Percentiles rank a stretch among this genome's conserved stretches.
Evolutionary conservation across 1,140 invertebrate species (phyloP).

Genomic region (Streblospio benedicti): DNA sequence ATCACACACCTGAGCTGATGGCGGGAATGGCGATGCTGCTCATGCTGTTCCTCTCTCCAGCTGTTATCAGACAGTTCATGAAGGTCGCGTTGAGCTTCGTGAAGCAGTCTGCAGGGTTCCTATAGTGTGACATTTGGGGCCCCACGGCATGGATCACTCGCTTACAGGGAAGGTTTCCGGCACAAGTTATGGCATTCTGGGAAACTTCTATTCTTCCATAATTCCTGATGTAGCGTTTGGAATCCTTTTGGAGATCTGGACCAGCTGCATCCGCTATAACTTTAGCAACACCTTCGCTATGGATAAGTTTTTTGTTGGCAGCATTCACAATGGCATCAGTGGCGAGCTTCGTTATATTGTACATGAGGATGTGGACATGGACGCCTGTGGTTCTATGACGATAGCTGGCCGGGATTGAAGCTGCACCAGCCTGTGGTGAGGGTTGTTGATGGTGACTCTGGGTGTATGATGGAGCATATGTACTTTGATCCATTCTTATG

Average conservation of each 20-base stretch:
- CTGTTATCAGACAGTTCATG: constrained; percentile 26
- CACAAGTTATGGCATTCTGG: background rate
- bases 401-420: too few relatives aligned
- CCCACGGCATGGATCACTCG: constrained; percentile 31
- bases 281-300: constrained; percentile 2
- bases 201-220: background rate
- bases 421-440: too few relatives aligned
- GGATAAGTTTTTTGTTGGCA: constrained; percentile 6
- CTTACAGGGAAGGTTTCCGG: constrained; percentile 25
- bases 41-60: constrained; percentile 22
- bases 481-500: too few relatives aligned
- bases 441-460: too few relatives aligned
- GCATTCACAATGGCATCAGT: constrained; percentile 17
- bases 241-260: background rate
- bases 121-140: too few relatives aligned
- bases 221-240: constrained; percentile 1
- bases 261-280: constrained; percentile 16
- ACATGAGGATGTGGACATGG: too few relatives aligned
- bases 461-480: too few relatives aligned
- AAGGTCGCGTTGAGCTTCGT: too few relatives aligned
- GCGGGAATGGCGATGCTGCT: constrained; percentile 27
- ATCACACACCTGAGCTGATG: constrained; percentile 32
- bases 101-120: too few relatives aligned
- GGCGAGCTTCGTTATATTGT: background rate
- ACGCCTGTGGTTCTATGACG: too few relatives aligned